Percentiles rank a stretch among this genome's conserved stretches.
phyloP scores from a whole-genome alignment of 2,888 invertebrate genomes.

The Epirrhoe tristata region DNA sequence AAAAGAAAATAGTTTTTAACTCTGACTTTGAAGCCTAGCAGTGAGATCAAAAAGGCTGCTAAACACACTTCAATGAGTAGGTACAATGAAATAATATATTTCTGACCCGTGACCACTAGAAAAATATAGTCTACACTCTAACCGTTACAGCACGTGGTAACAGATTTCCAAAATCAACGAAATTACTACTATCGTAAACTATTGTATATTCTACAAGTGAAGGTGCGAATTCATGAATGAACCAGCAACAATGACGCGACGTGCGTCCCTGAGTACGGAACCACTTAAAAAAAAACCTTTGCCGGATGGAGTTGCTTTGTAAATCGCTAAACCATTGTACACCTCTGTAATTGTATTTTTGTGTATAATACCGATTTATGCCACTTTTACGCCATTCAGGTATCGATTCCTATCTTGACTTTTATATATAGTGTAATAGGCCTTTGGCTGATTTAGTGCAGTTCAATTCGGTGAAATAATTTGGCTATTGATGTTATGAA shows the following conservation, averaged over 20 bases:
- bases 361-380: conserved; percentile 45
- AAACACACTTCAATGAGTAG: too few relatives aligned
- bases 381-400: conserved; percentile 27
- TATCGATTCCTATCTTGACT: conserved; percentile 31
- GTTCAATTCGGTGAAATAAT: not conserved
- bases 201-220: conserved; percentile 1
- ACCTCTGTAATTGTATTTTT: conserved; percentile 28
- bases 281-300: conserved; percentile 38
- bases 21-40: too few relatives aligned
- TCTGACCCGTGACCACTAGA: too few relatives aligned
- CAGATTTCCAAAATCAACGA: not conserved
- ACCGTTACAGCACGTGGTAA: not conserved
- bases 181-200: not conserved
- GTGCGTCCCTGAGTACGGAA: conserved; percentile 10
- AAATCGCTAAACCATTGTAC: conserved; percentile 6
- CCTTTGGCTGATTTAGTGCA: not conserved
- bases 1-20: too few relatives aligned
- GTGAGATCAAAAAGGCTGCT: too few relatives aligned
- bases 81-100: too few relatives aligned
- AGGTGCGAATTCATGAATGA: conserved; percentile 22
- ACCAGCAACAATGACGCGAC: conserved; percentile 18
- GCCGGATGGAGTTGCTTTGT: conserved; percentile 42
- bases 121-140: not conserved
- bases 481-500: not conserved
- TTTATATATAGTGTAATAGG: conserved; percentile 3